A percentile compares a stretch with the other conserved stretches of the same genome.
Conservation (phyloP, 2,113 vertebrate genomes). For the Chaenocephalus aceratus region DNA sequence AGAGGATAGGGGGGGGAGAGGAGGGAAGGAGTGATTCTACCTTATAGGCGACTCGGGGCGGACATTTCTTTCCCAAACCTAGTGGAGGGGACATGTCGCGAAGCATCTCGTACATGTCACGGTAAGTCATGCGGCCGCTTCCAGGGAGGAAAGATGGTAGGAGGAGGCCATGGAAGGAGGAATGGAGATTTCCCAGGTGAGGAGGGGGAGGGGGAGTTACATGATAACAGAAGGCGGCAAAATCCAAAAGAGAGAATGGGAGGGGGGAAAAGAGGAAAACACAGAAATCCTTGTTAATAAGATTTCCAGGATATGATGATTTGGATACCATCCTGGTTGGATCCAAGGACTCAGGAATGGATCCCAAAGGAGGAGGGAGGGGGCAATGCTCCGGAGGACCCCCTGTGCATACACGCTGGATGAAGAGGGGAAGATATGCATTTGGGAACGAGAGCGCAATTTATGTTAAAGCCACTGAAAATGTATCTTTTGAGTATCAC, state of each 20-base stretch:
- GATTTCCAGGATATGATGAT: constrained; percentile 74
- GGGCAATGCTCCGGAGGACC: constrained; percentile 41
- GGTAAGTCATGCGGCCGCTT: constrained; percentile 97
- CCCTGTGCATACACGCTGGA: constrained; percentile 57
- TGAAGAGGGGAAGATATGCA: constrained; percentile 68
- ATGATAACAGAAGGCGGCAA: constrained; percentile 66
- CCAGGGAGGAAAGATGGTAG: constrained; percentile 55
- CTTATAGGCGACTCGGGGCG: constrained; percentile 97
- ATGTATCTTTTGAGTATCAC: not conserved
- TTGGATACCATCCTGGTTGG: constrained; percentile 55
- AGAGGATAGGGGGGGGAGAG: constrained; percentile 10
- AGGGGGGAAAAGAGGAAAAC: constrained; percentile 63
- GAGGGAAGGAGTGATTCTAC: constrained; percentile 83
- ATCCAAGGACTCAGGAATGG: constrained; percentile 55
- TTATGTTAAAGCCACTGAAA: constrained; percentile 37
- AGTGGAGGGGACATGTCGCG: constrained; percentile 99
- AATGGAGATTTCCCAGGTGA: constrained; percentile 48
- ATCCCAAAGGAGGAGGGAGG: constrained; percentile 49
- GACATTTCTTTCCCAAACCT: constrained; percentile 99
- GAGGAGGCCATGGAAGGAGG: constrained; percentile 46
- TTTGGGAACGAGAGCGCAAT: constrained; percentile 46
- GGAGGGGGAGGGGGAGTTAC: constrained; percentile 23
- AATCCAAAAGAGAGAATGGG: constrained; percentile 70
- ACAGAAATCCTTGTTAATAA: constrained; percentile 90
- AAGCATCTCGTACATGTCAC: constrained; percentile 99